These are phyloP conservation scores for Erythrolamprus reginae DNA, from an alignment of 2,113 vertebrate genomes.

Conservation along the genomic window DNA sequence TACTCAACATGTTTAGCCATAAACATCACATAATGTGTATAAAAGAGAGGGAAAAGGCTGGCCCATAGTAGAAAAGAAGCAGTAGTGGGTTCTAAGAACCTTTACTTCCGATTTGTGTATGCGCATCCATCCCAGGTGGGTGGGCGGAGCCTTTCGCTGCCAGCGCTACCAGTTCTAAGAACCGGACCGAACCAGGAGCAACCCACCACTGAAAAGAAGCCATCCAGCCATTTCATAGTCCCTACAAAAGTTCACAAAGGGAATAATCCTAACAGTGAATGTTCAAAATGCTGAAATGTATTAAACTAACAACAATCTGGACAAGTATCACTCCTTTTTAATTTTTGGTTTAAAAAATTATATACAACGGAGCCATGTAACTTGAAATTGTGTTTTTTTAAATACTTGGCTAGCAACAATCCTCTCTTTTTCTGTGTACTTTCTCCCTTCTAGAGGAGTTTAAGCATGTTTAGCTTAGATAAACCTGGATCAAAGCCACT, in stretches of 20 bases:
- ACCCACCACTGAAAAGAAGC: too few relatives aligned
- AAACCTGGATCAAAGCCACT: slow-evolving; percentile 34
- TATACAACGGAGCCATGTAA: not conserved
- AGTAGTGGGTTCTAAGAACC: too few relatives aligned
- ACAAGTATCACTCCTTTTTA: not conserved
- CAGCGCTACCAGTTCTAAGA: too few relatives aligned
- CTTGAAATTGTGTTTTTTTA: slow-evolving; percentile 14
- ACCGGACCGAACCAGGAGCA: too few relatives aligned
- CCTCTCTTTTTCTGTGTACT: not conserved
- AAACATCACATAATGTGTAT: not conserved
- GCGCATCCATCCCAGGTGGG: too few relatives aligned
- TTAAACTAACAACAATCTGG: not conserved
- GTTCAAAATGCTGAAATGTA: not conserved
- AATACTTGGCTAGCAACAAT: slow-evolving; percentile 30
- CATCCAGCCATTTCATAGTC: not conserved
- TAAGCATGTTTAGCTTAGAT: slow-evolving; percentile 33
- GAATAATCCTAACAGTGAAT: not conserved
- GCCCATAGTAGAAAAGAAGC: not conserved
- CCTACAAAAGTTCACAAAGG: not conserved
- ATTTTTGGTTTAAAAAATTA: not conserved
- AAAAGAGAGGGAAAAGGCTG: not conserved
- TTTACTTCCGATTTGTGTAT: too few relatives aligned
- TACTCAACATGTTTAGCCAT: not conserved
- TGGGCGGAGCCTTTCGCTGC: too few relatives aligned
- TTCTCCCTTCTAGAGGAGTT: slow-evolving; percentile 3